These are phyloP conservation scores for Endotricha flammealis DNA, from an alignment of 2,888 invertebrate genomes.

Conservation along the genomic window DNA sequence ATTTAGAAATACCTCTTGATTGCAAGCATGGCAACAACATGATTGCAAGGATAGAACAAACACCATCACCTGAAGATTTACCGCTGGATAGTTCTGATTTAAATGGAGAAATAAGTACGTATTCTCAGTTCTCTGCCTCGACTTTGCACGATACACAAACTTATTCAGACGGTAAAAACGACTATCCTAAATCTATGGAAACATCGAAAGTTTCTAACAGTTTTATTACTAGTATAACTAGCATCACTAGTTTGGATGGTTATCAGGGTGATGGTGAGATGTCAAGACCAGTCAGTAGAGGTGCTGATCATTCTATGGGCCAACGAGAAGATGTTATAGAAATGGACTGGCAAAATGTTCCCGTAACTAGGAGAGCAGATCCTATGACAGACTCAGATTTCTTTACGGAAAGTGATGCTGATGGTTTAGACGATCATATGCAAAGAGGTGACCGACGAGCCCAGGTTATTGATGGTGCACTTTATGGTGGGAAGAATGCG, in stretches of 20 bases:
- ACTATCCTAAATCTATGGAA: conserved; percentile 79
- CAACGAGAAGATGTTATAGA: conserved; percentile 72
- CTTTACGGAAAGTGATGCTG: conserved; percentile 93
- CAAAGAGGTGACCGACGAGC: conserved; percentile 85
- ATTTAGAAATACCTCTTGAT: conserved; percentile 75
- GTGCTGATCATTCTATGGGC: conserved; percentile 84
- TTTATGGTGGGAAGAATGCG: conserved; percentile 86
- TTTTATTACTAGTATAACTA: conserved; percentile 92
- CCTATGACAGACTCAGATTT: conserved; percentile 96
- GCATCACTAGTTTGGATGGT: conserved; percentile 94
- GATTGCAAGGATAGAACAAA: conserved; percentile 82
- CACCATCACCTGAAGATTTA: conserved; percentile 90
- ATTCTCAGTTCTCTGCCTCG: conserved; percentile 70
- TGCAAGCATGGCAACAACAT: conserved; percentile 63
- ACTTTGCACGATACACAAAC: conserved; percentile 76
- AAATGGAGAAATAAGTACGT: conserved; percentile 77
- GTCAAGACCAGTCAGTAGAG: conserved; percentile 90
- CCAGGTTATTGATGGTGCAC: conserved; percentile 92
- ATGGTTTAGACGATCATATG: conserved; percentile 86
- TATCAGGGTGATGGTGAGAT: conserved; percentile 96
- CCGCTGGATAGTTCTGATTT: conserved; percentile 87
- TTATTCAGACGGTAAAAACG: conserved; percentile 77
- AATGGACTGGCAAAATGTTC: conserved; percentile 79
- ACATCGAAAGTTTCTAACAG: conserved; percentile 84
- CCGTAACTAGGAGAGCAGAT: conserved; percentile 83